Base-by-base conservation (phyloP, 2,113 vertebrate genomes). In the Aspiorhynchus laticeps region DNA sequence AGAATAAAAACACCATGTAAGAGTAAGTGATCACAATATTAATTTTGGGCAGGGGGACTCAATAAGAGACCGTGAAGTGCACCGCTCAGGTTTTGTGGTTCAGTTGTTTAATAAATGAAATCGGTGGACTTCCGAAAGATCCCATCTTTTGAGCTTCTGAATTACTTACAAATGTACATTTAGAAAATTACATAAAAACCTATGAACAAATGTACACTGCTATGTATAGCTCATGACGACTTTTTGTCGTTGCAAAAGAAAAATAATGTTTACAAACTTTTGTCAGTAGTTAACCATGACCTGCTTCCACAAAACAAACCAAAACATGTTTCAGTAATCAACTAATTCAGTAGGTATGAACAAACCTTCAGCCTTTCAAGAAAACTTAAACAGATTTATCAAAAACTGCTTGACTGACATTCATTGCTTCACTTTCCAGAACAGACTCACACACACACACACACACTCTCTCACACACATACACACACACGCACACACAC, bases 181-280 rank as follows among this genome's bases (percentile, higher is more conserved):
- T 85, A 65, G 51, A 69, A 83, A 89, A 65, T 6, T 10, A 53
- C 36, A 74, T 85, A 86, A 78, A 87, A 48, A 36, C 28, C 46
- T 75, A 82, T 43, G 28, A 86, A 87, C 83, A 89, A 87, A 86
- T 86, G 80, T 87, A 85, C 85, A 86, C 5, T 38, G 80, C 59
- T 76, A 63, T 85, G 65, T 87, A 83, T 73, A 87, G 26, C 59
- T 38, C 28, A 36, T 26, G 21, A 75, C 31, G 65, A 69, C 33
- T 33, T 19, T 51, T 38, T 71, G 19, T 21, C 19, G 36, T 71
- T 5, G 67, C 28, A 31, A 61, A 63, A 69, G 56, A 81, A 69
- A 67, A 46, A 28, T 19, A 48, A 7, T 19, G 1, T 51, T 53
- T 38, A 41, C 75, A 69, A 69, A 69, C 80, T 41, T 46, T 26